A percentile compares a stretch with the other conserved stretches of the same genome.
Conservation (phyloP, 2,888 invertebrate species). For the Laspeyria flexula region DNA sequence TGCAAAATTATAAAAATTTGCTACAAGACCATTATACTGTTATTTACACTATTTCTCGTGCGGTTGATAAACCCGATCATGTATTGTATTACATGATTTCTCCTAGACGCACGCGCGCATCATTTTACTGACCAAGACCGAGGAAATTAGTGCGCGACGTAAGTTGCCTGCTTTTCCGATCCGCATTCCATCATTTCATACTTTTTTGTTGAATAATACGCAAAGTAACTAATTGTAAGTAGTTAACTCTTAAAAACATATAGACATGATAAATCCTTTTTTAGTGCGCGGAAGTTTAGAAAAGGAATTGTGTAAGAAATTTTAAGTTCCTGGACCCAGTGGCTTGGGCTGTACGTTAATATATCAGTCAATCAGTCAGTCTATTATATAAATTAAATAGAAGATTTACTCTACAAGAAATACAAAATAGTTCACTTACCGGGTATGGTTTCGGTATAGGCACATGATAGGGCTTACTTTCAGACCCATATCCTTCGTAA, state of each 20-base stretch:
- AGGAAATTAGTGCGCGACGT: constrained; percentile 83
- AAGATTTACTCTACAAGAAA: constrained; percentile 11
- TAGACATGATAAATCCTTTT: too few species aligned
- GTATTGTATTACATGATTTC: constrained; percentile 76
- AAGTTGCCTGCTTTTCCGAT: constrained; percentile 72
- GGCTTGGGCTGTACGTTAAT: too few species aligned
- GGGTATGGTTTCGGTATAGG: constrained; percentile 77
- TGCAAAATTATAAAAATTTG: not conserved
- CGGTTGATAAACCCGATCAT: constrained; percentile 39
- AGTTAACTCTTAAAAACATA: too few species aligned
- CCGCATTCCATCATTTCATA: constrained; percentile 76
- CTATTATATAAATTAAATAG: constrained; percentile 12
- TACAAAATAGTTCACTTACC: constrained; percentile 59
- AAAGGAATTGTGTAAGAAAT: too few species aligned
- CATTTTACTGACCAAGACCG: constrained; percentile 72
- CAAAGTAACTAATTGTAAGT: constrained; percentile 37
- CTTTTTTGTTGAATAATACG: constrained; percentile 63
- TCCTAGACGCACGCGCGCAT: constrained; percentile 67
- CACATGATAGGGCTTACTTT: constrained; percentile 69
- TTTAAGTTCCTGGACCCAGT: too few species aligned
- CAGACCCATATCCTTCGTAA: constrained; percentile 72
- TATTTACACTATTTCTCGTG: constrained; percentile 1
- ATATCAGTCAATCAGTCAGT: too few species aligned
- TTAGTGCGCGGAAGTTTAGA: too few species aligned
- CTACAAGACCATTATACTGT: not conserved